Conservation (phyloP, 2,113 vertebrate species). For the Scomber scombrus region DNA sequence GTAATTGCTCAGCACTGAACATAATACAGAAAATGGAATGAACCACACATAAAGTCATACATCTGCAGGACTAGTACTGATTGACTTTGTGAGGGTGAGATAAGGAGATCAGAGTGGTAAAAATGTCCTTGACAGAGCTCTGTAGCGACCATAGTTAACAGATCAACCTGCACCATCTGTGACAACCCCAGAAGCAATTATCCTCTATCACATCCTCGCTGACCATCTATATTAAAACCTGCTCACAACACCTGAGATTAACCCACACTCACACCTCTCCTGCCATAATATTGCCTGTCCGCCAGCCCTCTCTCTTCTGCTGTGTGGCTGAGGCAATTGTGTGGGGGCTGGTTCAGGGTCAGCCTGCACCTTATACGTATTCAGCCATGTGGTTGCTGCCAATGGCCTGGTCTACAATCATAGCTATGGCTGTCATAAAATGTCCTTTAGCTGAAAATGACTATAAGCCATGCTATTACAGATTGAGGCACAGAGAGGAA, state of each 20-base stretch:
- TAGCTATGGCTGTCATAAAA: conserved; percentile 77
- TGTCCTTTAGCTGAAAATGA: conserved; percentile 67
- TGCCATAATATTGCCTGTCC: conserved; percentile 65
- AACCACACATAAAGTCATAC: conserved; percentile 20
- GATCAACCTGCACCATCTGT: conserved; percentile 83
- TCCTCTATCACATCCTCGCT: conserved; percentile 74
- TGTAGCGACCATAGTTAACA: conserved; percentile 71
- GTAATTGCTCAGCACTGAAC: conserved; percentile 9
- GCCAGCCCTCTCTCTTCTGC: conserved; percentile 16
- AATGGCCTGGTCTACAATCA: conserved; percentile 58
- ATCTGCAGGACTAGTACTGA: conserved; percentile 43
- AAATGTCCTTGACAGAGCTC: conserved; percentile 77
- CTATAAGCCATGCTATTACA: conserved; percentile 77
- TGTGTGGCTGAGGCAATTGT: conserved; percentile 20
- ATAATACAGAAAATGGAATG: conserved; percentile 6
- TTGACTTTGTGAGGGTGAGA: conserved; percentile 62
- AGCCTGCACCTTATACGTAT: conserved; percentile 51
- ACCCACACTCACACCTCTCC: conserved; percentile 59
- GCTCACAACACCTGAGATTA: conserved; percentile 79
- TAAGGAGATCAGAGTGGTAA: conserved; percentile 70
- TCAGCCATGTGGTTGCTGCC: conserved; percentile 55
- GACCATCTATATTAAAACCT: conserved; percentile 80
- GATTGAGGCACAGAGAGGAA: conserved; percentile 41
- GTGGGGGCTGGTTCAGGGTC: conserved; percentile 72
- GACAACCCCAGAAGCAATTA: conserved; percentile 83